A percentile compares a stretch with the other conserved stretches of the same genome.
Evolutionary conservation across 2,888 invertebrate genomes (phyloP).

Genomic region (Hydroisotoma schaefferi): DNA sequence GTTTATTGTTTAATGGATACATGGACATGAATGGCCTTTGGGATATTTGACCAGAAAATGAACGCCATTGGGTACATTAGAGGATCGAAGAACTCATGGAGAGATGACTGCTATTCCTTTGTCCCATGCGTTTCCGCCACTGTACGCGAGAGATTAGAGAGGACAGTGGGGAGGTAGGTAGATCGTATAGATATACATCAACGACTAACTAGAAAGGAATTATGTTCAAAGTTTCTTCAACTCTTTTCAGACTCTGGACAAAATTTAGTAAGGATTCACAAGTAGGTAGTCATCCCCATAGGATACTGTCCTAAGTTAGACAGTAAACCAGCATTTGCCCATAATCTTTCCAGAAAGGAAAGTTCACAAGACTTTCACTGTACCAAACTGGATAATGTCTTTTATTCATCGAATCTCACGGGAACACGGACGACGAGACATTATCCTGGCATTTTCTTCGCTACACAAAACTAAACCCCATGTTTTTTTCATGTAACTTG

Average conservation of each 20-base stretch:
- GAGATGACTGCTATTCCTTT: too few relatives aligned
- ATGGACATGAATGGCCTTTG: background rate
- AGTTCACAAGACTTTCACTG: too few relatives aligned
- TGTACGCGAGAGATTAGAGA: background rate
- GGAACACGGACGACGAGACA: too few relatives aligned
- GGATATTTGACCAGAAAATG: background rate
- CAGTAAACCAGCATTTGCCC: too few relatives aligned
- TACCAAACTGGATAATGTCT: too few relatives aligned
- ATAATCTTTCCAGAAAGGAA: too few relatives aligned
- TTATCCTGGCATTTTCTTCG: too few relatives aligned
- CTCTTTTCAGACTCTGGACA: conserved; percentile 6
- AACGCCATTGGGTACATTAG: conserved; percentile 8
- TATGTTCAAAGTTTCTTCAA: conserved; percentile 43
- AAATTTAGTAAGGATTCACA: conserved; percentile 12
- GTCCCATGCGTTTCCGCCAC: too few relatives aligned
- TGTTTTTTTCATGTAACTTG: too few relatives aligned
- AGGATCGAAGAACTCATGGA: conserved; percentile 3
- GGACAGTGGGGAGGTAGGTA: conserved; percentile 1
- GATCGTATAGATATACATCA: conserved; percentile 29
- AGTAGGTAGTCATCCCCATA: conserved; percentile 4
- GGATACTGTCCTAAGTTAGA: too few relatives aligned
- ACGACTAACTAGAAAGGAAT: conserved; percentile 43
- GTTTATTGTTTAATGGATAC: background rate
- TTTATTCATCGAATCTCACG: too few relatives aligned
- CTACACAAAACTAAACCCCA: too few relatives aligned